Conservation (phyloP, 2,888 invertebrate genomes). For the Oscheius onirici region DNA sequence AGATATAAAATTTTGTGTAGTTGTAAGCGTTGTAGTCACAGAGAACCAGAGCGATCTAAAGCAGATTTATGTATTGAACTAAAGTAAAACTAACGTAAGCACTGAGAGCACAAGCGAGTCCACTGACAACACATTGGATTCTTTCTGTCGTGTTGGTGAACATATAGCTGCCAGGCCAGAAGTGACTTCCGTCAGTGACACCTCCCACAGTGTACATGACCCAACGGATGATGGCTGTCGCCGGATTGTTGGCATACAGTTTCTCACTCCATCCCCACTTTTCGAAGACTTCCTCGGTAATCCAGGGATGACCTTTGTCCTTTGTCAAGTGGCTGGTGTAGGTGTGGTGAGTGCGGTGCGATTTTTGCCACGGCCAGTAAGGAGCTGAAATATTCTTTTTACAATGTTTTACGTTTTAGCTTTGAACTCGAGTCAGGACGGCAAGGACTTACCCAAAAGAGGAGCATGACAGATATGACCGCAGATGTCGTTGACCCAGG, state of each 20-base stretch:
- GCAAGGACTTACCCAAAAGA: constrained; percentile 40
- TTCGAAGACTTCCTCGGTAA: constrained; percentile 55
- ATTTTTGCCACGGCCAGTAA: constrained; percentile 65
- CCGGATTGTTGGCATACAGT: constrained; percentile 57
- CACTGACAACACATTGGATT: constrained; percentile 64
- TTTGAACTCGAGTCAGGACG: too few relatives aligned
- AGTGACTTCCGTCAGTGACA: constrained; percentile 68
- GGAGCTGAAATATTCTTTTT: constrained; percentile 48
- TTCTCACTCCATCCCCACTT: constrained; percentile 43
- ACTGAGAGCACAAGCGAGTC: constrained; percentile 53
- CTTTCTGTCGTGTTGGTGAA: constrained; percentile 65
- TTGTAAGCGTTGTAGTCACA: constrained; percentile 45
- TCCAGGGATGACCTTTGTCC: constrained; percentile 64
- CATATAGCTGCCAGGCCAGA: constrained; percentile 64
- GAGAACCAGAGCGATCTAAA: constrained; percentile 41
- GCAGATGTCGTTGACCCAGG: constrained; percentile 60
- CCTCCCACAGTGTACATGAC: constrained; percentile 69
- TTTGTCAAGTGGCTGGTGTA: constrained; percentile 65
- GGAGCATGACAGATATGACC: constrained; percentile 65
- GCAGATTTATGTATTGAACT: background rate
- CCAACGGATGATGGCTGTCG: constrained; percentile 67
- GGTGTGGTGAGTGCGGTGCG: constrained; percentile 61
- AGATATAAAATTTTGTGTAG: constrained; percentile 62
- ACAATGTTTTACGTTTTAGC: too few relatives aligned
- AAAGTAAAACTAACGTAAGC: constrained; percentile 49